These are phyloP conservation scores for Micromussa lordhowensis DNA, from an alignment of 92 coral and sea anemone species.

Conservation along the genomic window DNA sequence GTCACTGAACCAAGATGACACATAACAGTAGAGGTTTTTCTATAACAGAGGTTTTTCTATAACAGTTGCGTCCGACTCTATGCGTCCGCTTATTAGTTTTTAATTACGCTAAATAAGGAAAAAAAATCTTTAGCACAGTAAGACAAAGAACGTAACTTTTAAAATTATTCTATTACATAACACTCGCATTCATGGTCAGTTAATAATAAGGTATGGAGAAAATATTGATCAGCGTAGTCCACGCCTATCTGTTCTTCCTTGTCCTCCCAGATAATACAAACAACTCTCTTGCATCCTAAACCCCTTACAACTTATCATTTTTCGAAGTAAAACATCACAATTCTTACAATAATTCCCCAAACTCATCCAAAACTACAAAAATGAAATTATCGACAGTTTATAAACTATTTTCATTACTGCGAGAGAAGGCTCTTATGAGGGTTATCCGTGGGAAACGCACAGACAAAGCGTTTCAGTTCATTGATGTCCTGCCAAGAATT, in stretches of 20 bases:
- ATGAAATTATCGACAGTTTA: neutral
- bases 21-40: no score
- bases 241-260: constrained; percentile 7
- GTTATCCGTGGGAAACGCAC: neutral
- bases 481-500: no score
- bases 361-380: no score
- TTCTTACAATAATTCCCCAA: constrained; percentile 2
- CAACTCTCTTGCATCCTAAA: neutral
- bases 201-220: neutral
- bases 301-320: no score
- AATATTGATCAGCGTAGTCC: constrained; percentile 1
- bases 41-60: no score
- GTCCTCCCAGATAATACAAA: constrained; percentile 3
- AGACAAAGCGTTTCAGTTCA: no score
- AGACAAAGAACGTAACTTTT: no score
- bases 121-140: no score
- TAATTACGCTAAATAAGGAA: no score
- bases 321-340: neutral
- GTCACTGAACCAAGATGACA: no score
- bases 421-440: neutral
- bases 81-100: no score
- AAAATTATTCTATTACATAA: constrained; percentile 5
- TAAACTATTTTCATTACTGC: constrained; percentile 10
- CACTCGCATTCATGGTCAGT: neutral
- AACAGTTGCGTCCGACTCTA: no score